phyloP scores from a whole-genome alignment of 2,113 vertebrate genomes.

The Puma concolor region DNA sequence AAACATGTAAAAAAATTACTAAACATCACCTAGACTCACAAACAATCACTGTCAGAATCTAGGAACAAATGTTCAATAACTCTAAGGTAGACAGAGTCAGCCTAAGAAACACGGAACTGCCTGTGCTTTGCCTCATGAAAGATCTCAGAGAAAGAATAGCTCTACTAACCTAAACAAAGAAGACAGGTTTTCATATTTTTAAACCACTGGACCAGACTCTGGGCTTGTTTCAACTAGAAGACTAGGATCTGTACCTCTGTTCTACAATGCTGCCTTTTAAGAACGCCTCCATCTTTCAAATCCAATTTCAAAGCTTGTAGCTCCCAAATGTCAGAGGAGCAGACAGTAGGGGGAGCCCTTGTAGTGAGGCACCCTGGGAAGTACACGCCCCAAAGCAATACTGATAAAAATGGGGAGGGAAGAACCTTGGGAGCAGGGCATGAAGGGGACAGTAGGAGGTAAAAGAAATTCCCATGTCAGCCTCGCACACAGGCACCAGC shows the following conservation, averaged over 20 bases:
- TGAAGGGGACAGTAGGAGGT: neutral
- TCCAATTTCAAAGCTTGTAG: neutral
- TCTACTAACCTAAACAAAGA: neutral
- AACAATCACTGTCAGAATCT: neutral
- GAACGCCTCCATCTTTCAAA: conserved; percentile 29
- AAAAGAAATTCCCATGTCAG: neutral
- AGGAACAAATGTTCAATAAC: neutral
- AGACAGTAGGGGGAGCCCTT: neutral
- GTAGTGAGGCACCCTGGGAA: neutral
- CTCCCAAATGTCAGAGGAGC: neutral
- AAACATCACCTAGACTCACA: neutral
- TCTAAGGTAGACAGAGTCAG: neutral
- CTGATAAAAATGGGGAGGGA: neutral
- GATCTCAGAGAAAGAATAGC: neutral
- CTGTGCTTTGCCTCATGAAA: neutral
- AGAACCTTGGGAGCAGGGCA: neutral
- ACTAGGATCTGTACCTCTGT: neutral
- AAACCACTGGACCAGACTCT: neutral
- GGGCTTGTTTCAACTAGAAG: neutral
- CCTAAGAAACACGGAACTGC: neutral
- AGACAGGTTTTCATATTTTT: neutral
- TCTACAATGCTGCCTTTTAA: neutral
- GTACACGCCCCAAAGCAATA: neutral
- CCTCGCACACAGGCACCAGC: neutral
- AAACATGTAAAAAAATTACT: conserved; percentile 4